These are phyloP conservation scores for Symphodus melops DNA, from an alignment of 2,113 vertebrate species.

Conservation along the genomic window DNA sequence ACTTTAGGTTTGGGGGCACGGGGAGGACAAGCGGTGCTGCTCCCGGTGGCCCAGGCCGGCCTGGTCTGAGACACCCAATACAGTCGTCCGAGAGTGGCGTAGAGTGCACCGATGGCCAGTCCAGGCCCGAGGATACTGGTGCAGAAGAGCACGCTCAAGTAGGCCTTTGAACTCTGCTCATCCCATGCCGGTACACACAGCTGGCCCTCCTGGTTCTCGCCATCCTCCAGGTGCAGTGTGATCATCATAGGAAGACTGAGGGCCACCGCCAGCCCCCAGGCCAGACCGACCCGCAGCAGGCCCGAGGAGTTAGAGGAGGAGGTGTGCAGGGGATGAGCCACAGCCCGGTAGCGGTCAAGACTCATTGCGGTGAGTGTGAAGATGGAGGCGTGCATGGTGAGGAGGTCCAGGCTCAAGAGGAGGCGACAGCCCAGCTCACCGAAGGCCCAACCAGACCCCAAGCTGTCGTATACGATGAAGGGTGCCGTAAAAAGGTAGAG, in stretches of 20 bases:
- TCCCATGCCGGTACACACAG: slow-evolving; percentile 87
- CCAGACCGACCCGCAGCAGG: slow-evolving; percentile 80
- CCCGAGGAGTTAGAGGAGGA: slow-evolving; percentile 81
- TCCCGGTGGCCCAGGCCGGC: slow-evolving; percentile 77
- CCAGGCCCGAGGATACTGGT: slow-evolving; percentile 89
- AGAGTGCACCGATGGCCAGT: slow-evolving; percentile 85
- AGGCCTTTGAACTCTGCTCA: slow-evolving; percentile 85
- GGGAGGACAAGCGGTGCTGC: slow-evolving; percentile 69
- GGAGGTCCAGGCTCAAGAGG: slow-evolving; percentile 87
- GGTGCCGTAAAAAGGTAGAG: slow-evolving; percentile 88
- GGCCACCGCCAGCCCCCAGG: slow-evolving; percentile 86
- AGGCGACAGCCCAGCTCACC: slow-evolving; percentile 86
- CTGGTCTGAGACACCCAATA: slow-evolving; percentile 88
- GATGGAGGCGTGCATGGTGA: slow-evolving; percentile 90
- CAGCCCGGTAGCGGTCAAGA: slow-evolving; percentile 85
- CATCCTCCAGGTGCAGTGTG: slow-evolving; percentile 86
- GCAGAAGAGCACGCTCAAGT: slow-evolving; percentile 86
- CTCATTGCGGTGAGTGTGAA: slow-evolving; percentile 89
- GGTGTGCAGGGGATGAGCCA: slow-evolving; percentile 83
- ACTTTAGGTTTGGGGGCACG: slow-evolving; percentile 87
- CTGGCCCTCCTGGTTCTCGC: slow-evolving; percentile 80
- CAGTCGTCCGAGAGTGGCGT: slow-evolving; percentile 83
- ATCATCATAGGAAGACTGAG: slow-evolving; percentile 89
- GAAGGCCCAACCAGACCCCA: slow-evolving; percentile 87
- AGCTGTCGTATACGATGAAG: slow-evolving; percentile 88